Evolutionary conservation across 64 coral and sea anemone species (phyloP), one percentile per base, ranked within the genome.

Genomic region (Acropora yongei): DNA sequence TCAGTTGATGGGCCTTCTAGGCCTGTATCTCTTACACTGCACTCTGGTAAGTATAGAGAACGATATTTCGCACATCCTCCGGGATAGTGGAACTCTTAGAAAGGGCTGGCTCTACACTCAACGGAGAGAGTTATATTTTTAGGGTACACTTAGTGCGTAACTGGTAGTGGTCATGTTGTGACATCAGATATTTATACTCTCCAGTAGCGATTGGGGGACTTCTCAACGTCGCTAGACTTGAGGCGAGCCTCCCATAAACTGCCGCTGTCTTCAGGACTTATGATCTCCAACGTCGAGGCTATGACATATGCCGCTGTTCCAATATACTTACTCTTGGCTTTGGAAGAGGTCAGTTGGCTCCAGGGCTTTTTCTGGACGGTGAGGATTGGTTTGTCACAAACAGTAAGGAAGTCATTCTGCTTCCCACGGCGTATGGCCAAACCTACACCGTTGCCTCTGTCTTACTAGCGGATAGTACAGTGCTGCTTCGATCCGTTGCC

Each of bases 61-160:
- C 19, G 71, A 41, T 30, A 42, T 74, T 30, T 41, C n/a, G 71
- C 71, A 74, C 40, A 74, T 39, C 71, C 43, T 75, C 73, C 41
- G 73, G 6, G 73, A 10, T 75, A 42, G 73, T 75, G 73, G 73
- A 75, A 75, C 41, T 44, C 40, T 44, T 75, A 18, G 10, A 75
- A 5, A 11, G 8, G 42, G 73, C 40, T 47, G 9, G 10, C 73
- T 44, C 39, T 63, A 41, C 42, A 84, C 3, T 84, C 80, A 9
- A 66, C 12, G 65, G 51, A 47, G 41, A 84, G 47, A 84, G 30
- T 46, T 46, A 66, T 66, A 16, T 84, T 58, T 66, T 84, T 84
- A 41, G 80, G 48, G 69, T 86, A 30, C 82, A 86, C 66, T 68
- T n/a, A 84, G 82, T 68, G 82, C 82, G 60, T 86, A 86, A 48